Evolutionary conservation across 2,888 invertebrate species (phyloP).

Genomic region (Pelosia muscerda): DNA sequence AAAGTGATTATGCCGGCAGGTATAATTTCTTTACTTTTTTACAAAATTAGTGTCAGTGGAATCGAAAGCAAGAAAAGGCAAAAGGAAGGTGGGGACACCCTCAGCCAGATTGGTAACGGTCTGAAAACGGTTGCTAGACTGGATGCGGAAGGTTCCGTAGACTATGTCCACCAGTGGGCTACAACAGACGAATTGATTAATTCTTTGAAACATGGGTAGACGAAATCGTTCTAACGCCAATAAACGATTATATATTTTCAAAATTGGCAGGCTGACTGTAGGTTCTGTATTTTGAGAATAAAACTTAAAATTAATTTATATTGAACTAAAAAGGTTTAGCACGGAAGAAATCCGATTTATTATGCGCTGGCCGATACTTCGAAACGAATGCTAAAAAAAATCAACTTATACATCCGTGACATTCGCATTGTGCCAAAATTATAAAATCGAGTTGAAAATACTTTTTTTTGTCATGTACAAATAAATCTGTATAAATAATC

Average conservation of each 20-base stretch:
- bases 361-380: slow-evolving; percentile 36
- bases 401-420: slow-evolving; percentile 57
- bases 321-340: slow-evolving; percentile 18
- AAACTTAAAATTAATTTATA: slow-evolving; percentile 14
- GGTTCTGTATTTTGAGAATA: neutral
- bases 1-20: slow-evolving; percentile 4
- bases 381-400: slow-evolving; percentile 37
- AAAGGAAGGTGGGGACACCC: too few species aligned
- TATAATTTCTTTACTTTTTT: neutral
- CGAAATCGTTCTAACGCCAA: too few species aligned
- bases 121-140: too few species aligned
- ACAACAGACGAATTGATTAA: too few species aligned
- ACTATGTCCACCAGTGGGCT: too few species aligned
- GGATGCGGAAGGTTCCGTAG: too few species aligned
- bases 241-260: neutral
- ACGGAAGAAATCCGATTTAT: slow-evolving; percentile 16
- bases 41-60: neutral
- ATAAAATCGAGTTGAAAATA: slow-evolving; percentile 59
- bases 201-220: too few species aligned
- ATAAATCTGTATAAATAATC: slow-evolving; percentile 49
- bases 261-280: neutral
- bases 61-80: too few species aligned
- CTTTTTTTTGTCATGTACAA: slow-evolving; percentile 61
- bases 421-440: slow-evolving; percentile 66
- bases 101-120: too few species aligned